Evolutionary conservation across 2,888 invertebrate species (phyloP).

Genomic region (Agrilus mali): DNA sequence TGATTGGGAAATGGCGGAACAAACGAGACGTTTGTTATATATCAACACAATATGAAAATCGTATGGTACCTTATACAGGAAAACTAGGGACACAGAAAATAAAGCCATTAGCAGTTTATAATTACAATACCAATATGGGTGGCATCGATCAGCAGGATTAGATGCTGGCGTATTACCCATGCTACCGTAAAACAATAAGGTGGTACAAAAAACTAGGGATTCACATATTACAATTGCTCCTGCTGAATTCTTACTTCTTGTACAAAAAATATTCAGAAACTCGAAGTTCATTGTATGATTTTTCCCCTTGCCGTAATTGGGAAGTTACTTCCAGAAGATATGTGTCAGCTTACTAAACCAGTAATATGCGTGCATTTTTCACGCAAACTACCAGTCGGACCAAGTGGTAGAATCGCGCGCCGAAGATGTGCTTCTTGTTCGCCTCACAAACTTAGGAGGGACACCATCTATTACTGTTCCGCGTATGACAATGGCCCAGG

Average conservation of each 20-base stretch:
- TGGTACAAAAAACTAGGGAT: slow-evolving; percentile 7
- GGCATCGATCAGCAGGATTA: slow-evolving; percentile 7
- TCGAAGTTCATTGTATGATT: too few species aligned
- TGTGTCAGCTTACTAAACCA: too few species aligned
- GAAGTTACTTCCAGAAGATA: too few species aligned
- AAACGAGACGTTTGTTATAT: slow-evolving; percentile 13
- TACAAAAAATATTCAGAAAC: neutral
- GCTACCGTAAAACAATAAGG: slow-evolving; percentile 4
- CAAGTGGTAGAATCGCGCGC: too few species aligned
- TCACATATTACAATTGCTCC: slow-evolving; percentile 1
- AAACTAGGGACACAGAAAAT: neutral
- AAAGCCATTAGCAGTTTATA: slow-evolving; percentile 3
- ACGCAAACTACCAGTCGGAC: too few species aligned
- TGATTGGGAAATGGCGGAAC: slow-evolving; percentile 14
- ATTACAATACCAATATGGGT: slow-evolving; percentile 4
- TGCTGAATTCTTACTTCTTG: neutral
- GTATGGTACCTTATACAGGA: slow-evolving; percentile 2
- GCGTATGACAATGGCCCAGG: too few species aligned
- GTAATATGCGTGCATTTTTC: too few species aligned
- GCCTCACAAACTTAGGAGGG: too few species aligned
- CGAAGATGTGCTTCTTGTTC: too few species aligned
- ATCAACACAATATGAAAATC: slow-evolving; percentile 12
- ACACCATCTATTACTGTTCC: too few species aligned
- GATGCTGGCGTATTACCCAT: slow-evolving; percentile 5
- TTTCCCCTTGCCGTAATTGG: too few species aligned